phyloP scores from a whole-genome alignment of 2,888 invertebrate species.

The Pseudococcus viburni region DNA sequence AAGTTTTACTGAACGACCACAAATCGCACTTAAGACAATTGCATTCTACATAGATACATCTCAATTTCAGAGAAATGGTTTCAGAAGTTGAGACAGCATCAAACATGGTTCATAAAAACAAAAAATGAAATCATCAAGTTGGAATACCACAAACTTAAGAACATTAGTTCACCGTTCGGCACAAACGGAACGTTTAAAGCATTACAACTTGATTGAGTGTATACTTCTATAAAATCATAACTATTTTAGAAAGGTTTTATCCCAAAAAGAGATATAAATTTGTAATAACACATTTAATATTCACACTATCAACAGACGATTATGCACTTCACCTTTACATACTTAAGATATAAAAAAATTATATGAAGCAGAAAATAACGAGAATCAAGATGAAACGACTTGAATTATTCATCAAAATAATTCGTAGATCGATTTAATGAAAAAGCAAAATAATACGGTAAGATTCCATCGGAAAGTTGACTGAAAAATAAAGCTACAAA shows the following conservation, averaged over 20 bases:
- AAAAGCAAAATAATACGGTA: neutral
- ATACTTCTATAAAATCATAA: neutral
- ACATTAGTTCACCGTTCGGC: neutral
- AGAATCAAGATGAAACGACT: neutral
- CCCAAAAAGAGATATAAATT: neutral
- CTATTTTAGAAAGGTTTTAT: neutral
- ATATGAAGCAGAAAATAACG: neutral
- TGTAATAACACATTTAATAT: constrained; percentile 20
- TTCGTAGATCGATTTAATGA: neutral
- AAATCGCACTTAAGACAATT: neutral
- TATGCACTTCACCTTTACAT: neutral
- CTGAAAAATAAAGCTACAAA: neutral
- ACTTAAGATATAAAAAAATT: neutral
- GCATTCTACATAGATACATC: neutral
- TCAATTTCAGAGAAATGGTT: constrained; percentile 16
- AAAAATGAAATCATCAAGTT: neutral
- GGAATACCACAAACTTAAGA: neutral
- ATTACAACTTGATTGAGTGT: constrained; percentile 25
- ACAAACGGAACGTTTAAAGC: constrained; percentile 38
- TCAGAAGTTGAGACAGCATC: neutral
- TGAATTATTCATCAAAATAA: neutral
- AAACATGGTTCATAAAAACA: neutral
- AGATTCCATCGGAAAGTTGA: neutral
- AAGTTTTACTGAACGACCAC: neutral
- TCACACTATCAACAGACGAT: neutral